Evolutionary conservation across 2,888 invertebrate genomes (phyloP), one percentile per base, ranked within the genome.

Genomic region (Andrena chrysosceles): DNA sequence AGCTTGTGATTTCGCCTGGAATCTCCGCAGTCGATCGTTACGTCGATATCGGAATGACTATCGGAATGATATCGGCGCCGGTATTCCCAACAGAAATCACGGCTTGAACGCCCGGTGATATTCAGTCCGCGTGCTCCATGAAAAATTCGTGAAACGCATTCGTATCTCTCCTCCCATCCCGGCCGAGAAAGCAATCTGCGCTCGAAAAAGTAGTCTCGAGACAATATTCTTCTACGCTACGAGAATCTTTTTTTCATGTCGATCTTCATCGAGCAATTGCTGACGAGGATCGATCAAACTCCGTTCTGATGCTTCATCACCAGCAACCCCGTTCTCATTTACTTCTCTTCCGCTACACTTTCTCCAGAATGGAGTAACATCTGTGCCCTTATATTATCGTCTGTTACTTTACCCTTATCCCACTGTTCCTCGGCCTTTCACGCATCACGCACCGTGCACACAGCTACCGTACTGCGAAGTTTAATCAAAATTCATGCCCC

Each of bases 1-100:
- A 0, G 42, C 52, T 52, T 3, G 52, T 52, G 42, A 72, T 72
- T 73, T 73, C 67, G 20, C 2, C n/a, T 35, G 42, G 42, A 42
- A 42, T 42, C 42, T 13, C 42, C 23, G 23, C 5, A 29, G 13
- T 35, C 29, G 26, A 49, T 74, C 20, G 73, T 73, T 64, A 48
- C 52, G n/a, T 67, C 67, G 54, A 54, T 48, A 71, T 70, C 54
- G 70, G 35, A 70, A 71, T 48, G 64, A 70, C n/a, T 33, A 62
- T 81, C 42, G 35, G 54, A 70, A 59, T 60, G 70, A 82, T 80
- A 60, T 66, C 69, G 48, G 8, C 23, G 75, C 56, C 5, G 33
- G 66, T 62, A 82, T 82, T 82, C 81, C 74, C 82, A 33, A 49
- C 54, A 80, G 82, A 82, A 82, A 80, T 80, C 81, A 74, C 66